Base-by-base conservation (phyloP, 2,888 invertebrate genomes). In the Drosophila picticornis region DNA sequence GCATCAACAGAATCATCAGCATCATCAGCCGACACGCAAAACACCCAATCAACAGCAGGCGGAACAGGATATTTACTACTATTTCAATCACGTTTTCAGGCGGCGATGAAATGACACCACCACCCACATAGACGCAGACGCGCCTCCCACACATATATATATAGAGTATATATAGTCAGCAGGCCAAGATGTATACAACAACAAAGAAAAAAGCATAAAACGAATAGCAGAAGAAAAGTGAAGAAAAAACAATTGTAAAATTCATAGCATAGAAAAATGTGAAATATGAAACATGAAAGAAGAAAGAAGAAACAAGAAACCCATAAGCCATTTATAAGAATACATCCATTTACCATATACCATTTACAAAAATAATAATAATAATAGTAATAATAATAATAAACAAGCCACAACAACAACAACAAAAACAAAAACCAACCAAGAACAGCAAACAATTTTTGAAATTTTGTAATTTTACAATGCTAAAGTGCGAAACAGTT, bases 1-100 rank as follows among this genome's bases (percentile, higher is more conserved):
- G 72, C 55, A 34, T 34, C 34, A 43, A 43, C 43, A 16, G 46
- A 46, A 46, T 46, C 46, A 46, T 43, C 40, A 40, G 29, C 84
- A 82, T 57, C 87, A 75, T 79, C 81, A 85, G 51, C 70, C 79
- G 53, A 76, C 81, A 53, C 72, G 79, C 5, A 85, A 89, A 61
- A 86, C 88, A 13, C 87, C 87, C 34, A 90, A 91, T 69, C 90
- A 88, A 67, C 87, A 91, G 81, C 91, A 91, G 83, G 87, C 82
- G 56, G 90, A 92, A 57, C 91, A 91, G 83, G 91, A 92, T 80
- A 91, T 92, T 75, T 92, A 92, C 73, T 92, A 91, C 70, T 91
- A 92, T 83, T 87, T 92, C 80, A 91, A 92, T 75, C 92, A 92
- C 77, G 92, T 92, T 78, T 92, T 92, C 57, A 82, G 80, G 66